Conservation (phyloP, 2,797 vertebrate genomes). For the Pyrocephalus nanus region DNA sequence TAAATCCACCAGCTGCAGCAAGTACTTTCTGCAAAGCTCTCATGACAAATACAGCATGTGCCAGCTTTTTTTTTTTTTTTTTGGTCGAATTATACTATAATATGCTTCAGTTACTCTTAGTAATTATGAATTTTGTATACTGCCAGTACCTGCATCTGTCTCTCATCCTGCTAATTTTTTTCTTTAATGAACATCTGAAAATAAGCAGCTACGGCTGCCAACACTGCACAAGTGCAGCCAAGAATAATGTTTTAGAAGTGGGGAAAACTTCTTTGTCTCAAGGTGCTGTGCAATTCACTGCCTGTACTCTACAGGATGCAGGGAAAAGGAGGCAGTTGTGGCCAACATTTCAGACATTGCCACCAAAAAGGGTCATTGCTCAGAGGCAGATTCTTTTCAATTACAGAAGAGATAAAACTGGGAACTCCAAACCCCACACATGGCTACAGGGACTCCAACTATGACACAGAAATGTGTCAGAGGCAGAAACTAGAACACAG, state of each 20-base stretch:
- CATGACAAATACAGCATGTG: conserved; percentile 71
- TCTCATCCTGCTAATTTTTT: conserved; percentile 71
- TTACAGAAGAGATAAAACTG: background rate
- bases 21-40: conserved; percentile 66
- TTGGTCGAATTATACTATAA: conserved; percentile 71
- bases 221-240: conserved; percentile 66
- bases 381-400: background rate
- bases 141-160: conserved; percentile 80
- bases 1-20: conserved; percentile 70
- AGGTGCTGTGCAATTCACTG: conserved; percentile 18
- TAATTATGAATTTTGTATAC: conserved; percentile 77
- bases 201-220: conserved; percentile 69
- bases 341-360: background rate
- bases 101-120: conserved; percentile 79
- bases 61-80: conserved; percentile 77
- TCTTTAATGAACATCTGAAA: conserved; percentile 65
- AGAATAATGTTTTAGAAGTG: conserved; percentile 60
- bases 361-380: background rate
- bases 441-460: background rate
- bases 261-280: conserved; percentile 21
- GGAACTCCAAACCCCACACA: background rate
- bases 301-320: background rate
- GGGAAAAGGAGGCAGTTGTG: background rate
- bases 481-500: conserved; percentile 19
- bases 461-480: background rate